Percentiles rank a stretch among this genome's conserved stretches.
Evolutionary conservation across 1,140 invertebrate genomes (phyloP).

Genomic region (Antheraea pernyi): DNA sequence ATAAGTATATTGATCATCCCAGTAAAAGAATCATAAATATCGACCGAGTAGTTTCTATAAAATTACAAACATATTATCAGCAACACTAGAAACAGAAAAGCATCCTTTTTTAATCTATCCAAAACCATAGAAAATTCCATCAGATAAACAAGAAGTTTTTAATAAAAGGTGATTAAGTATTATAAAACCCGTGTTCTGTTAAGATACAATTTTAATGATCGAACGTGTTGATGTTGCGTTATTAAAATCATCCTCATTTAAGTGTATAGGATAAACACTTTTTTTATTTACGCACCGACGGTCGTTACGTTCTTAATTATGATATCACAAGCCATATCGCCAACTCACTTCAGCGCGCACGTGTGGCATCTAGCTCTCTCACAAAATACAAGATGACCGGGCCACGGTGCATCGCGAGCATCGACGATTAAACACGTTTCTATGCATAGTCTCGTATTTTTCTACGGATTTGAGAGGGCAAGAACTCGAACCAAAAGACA

Average conservation of each 20-base stretch:
- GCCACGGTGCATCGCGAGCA: conserved; percentile 50
- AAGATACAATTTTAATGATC: background rate
- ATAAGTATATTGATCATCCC: no score
- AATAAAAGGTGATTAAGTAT: background rate
- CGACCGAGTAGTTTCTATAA: no score
- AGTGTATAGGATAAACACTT: conserved; percentile 44
- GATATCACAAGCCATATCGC: conserved; percentile 70
- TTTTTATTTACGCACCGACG: conserved; percentile 41
- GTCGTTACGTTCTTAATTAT: conserved; percentile 60
- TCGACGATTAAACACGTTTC: conserved; percentile 73
- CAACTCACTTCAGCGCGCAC: conserved; percentile 42
- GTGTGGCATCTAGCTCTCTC: conserved; percentile 40
- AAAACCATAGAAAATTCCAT: no score
- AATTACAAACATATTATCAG: no score
- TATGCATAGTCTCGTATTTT: conserved; percentile 73
- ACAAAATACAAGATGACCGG: conserved; percentile 45
- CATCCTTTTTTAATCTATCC: no score
- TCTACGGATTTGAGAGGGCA: conserved; percentile 35
- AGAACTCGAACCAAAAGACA: conserved; percentile 42
- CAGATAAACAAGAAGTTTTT: background rate
- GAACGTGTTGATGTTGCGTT: conserved; percentile 37
- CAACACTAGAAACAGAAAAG: no score
- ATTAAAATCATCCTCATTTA: conserved; percentile 55
- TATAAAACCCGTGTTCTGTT: background rate
- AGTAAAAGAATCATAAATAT: no score